Base-by-base conservation (phyloP, 1,140 invertebrate species). In the Branchinecta lynchi region DNA sequence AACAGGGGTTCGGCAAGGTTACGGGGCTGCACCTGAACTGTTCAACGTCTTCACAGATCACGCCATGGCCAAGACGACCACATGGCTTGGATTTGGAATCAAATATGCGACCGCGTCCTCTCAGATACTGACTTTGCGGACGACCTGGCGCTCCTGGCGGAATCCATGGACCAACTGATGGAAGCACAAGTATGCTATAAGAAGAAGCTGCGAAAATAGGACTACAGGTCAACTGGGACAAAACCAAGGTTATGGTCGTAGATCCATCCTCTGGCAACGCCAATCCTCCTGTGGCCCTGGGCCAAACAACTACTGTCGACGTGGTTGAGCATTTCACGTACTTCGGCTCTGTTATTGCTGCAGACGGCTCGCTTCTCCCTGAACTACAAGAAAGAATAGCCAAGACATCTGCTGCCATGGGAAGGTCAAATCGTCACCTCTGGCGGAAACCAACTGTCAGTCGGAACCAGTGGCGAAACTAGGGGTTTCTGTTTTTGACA, bases 171-270 rank as follows among this genome's bases (percentile, higher is more conserved):
- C 46, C 46, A 51, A 51, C 46, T 51, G 46, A n/a, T n/a, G 46
- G 46, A 51, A 51, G 46, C 46, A 51, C 46, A 9, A 9, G n/a
- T n/a, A 51, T 51, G 9, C 9, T 51, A 51, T n/a, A 51, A 51
- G 46, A 51, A 51, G 46, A 51, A 51, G 46, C 46, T 51, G 46
- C 46, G 46, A 51, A 51, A 51, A n/a, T 51, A 51, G 46, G 46
- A 51, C 46, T 51, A 51, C 46, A 51, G 46, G n/a, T 51, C 46
- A 51, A 51, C 46, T 51, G 46, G 46, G n/a, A 51, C 46, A 51
- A 51, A 51, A 51, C 46, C n/a, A 51, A 51, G 46, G n/a, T 51
- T 51, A 51, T n/a, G 46, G n/a, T n/a, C n/a, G n/a, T n/a, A n/a
- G n/a, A n/a, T n/a, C n/a, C n/a, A n/a, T n/a, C n/a, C n/a, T n/a